These are phyloP conservation scores for Polyergus mexicanus DNA, from an alignment of 1,140 invertebrate genomes.

Conservation along the genomic window DNA sequence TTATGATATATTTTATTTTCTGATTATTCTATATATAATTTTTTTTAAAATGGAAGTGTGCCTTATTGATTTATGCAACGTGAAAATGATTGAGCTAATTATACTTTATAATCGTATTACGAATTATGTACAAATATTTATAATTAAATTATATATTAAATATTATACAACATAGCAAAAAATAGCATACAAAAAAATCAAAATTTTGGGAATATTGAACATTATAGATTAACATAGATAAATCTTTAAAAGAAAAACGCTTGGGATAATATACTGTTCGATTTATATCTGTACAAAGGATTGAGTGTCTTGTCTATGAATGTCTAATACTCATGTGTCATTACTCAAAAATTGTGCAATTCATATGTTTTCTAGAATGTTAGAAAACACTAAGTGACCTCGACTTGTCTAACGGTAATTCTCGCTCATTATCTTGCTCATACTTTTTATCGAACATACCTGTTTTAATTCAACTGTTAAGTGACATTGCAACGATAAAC, in stretches of 20 bases:
- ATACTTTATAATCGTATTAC: background rate
- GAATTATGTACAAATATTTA: background rate
- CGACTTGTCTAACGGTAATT: slow-evolving; percentile 21
- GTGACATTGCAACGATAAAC: slow-evolving; percentile 22
- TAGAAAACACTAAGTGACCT: slow-evolving; percentile 61
- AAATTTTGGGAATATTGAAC: background rate
- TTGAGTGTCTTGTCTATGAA: background rate
- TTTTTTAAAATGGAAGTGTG: no score
- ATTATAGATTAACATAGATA: background rate
- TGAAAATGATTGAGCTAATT: background rate
- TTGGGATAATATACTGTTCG: background rate
- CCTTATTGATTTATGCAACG: no score
- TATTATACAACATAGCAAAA: background rate
- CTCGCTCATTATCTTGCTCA: slow-evolving; percentile 17
- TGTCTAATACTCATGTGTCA: slow-evolving; percentile 20
- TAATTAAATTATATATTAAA: background rate
- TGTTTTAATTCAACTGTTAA: background rate
- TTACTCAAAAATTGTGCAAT: slow-evolving; percentile 63
- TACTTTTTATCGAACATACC: slow-evolving; percentile 24
- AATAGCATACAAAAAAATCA: background rate
- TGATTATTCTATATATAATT: no score
- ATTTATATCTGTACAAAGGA: background rate
- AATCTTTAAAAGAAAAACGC: no score
- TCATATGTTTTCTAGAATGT: slow-evolving; percentile 43
- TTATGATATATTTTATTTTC: no score